phyloP scores from a whole-genome alignment of 2,797 vertebrate genomes.

The Manis crassicaudata region DNA sequence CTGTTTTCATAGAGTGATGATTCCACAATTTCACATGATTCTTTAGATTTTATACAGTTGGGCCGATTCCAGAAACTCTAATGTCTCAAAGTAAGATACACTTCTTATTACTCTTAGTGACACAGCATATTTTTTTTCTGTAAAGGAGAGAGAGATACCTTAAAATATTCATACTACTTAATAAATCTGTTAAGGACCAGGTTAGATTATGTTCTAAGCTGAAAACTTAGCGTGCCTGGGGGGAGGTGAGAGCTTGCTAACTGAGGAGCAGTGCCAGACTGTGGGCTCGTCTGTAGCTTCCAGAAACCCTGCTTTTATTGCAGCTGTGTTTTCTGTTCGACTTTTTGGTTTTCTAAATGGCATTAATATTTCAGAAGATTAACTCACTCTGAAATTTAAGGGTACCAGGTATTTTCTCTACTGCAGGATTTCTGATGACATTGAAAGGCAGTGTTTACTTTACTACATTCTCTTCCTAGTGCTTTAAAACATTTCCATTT shows the following conservation, averaged over 20 bases:
- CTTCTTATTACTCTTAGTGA: conserved; percentile 30
- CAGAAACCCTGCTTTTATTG: conserved; percentile 28
- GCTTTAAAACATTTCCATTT: conserved; percentile 43
- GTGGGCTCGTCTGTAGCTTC: background rate
- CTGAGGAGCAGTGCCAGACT: background rate
- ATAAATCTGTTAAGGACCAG: conserved; percentile 44
- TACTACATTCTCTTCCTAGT: conserved; percentile 31
- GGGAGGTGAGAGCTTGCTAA: background rate
- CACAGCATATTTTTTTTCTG: conserved; percentile 24
- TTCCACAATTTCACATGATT: conserved; percentile 70
- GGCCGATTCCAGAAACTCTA: conserved; percentile 53
- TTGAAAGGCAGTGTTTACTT: conserved; percentile 23
- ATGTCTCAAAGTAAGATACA: conserved; percentile 41
- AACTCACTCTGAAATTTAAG: conserved; percentile 45
- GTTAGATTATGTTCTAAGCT: conserved; percentile 49
- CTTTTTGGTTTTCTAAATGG: conserved; percentile 31
- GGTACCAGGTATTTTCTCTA: conserved; percentile 57
- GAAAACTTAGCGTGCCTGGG: conserved; percentile 39
- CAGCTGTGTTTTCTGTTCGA: conserved; percentile 55
- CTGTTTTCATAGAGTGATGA: no score
- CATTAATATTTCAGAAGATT: conserved; percentile 52
- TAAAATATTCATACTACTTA: conserved; percentile 37
- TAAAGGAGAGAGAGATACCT: background rate
- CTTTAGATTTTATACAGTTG: conserved; percentile 67
- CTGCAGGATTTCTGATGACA: conserved; percentile 17